Conservation (phyloP, 2,888 invertebrate genomes). For the Polymixis lichenea region DNA sequence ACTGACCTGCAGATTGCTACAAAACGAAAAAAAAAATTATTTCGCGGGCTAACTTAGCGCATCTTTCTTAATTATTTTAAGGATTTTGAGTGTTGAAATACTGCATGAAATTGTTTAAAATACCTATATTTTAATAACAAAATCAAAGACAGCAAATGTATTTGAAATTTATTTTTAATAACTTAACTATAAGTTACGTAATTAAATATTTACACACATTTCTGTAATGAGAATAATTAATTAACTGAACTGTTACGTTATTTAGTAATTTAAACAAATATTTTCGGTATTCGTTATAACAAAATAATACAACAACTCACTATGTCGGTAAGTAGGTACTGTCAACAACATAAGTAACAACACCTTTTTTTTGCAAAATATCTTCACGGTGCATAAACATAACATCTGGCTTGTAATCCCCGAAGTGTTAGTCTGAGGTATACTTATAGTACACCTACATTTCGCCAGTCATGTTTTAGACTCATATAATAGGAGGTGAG, state of each 20-base stretch:
- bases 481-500: not conserved
- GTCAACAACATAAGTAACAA: not conserved
- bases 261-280: conserved; percentile 31
- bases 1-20: no score
- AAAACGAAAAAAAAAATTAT: no score
- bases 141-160: not conserved
- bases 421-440: not conserved
- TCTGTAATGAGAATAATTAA: conserved; percentile 31
- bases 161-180: conserved; percentile 1
- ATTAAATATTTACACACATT: conserved; percentile 48
- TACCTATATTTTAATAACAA: not conserved
- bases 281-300: conserved; percentile 46
- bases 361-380: not conserved
- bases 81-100: not conserved
- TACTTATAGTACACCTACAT: not conserved
- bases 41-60: no score
- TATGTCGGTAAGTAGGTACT: conserved; percentile 1
- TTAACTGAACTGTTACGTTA: conserved; percentile 29
- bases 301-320: conserved; percentile 25
- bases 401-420: not conserved
- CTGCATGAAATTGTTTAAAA: not conserved
- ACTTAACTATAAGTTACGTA: not conserved
- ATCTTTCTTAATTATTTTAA: not conserved
- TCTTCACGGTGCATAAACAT: not conserved
- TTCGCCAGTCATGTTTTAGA: not conserved